Evolutionary conservation across 2,797 vertebrate species (phyloP), one percentile per base, ranked within the genome.

Genomic region (Alfaro cultratus): DNA sequence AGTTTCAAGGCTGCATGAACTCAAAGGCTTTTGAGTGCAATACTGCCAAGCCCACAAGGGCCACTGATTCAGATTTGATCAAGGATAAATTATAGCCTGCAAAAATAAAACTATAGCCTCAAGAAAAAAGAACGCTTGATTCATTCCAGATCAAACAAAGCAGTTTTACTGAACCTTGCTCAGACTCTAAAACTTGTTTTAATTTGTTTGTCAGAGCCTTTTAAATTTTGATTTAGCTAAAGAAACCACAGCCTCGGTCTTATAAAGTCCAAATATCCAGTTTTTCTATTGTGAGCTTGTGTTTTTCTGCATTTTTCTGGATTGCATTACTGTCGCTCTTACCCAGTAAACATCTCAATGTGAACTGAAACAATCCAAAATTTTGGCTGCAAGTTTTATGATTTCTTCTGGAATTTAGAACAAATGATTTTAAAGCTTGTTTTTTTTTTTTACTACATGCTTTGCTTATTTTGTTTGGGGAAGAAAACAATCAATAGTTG

Each of bases 241-340:
- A 83, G 78, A 87, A 86, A 84, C 75, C 68, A 74, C 29, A 43
- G 31, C 73, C 74, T 79, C 21, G 21, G 51, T 80, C 21, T 53
- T 36, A 53, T n/a, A 41, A 74, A 74, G n/a, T 74, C 67, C 49
- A 64, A 60, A 36, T 78, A 71, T 1, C 43, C 4, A 72, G 83
- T 81, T 80, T 75, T 77, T 47, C 11, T 3, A 2, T 76, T 88
- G 86, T 91, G 85, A 72, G 18, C n/a, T 84, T 90, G 60, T 79
- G 72, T 87, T 93, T 93, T 91, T 85, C 73, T 83, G 26, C 1
- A 16, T 87, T 86, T 88, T 82, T 90, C 80, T 88, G 74, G 74
- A 73, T 76, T 43, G 55, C 73, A 46, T 80, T 80, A 74, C 31
- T 83, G 67, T 78, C 53, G 12, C 80, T 80, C 77, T 73, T 83